These are phyloP conservation scores for Notolepis coatsorum DNA, from an alignment of 2,797 vertebrate genomes.

Conservation along the genomic window DNA sequence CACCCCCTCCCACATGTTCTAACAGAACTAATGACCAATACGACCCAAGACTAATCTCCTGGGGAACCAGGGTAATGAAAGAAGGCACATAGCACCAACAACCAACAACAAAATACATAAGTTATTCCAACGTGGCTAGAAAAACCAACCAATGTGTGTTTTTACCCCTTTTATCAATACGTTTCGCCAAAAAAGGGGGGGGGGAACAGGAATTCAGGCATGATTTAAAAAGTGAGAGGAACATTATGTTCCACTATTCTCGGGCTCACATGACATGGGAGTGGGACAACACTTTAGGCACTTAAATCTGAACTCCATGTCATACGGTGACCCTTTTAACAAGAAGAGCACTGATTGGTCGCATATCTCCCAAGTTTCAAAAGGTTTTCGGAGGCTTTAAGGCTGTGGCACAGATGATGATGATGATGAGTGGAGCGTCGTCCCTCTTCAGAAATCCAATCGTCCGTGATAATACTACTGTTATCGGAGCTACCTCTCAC, in stretches of 20 bases:
- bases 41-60: constrained; percentile 15
- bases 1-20: background rate
- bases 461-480: constrained; percentile 12
- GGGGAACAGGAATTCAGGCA: background rate
- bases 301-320: background rate
- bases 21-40: constrained; percentile 26
- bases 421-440: background rate
- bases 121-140: constrained; percentile 33
- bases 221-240: constrained; percentile 10
- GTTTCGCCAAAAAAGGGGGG: background rate
- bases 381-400: constrained; percentile 11
- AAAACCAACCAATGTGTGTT: background rate
- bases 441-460: background rate
- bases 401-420: constrained; percentile 28
- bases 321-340: constrained; percentile 1
- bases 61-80: constrained; percentile 48
- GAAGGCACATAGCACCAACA: constrained; percentile 84
- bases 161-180: background rate
- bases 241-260: constrained; percentile 20
- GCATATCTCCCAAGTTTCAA: constrained; percentile 25
- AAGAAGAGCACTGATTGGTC: constrained; percentile 22
- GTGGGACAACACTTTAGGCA: constrained; percentile 22
- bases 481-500: constrained; percentile 22
- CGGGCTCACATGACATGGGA: constrained; percentile 7
- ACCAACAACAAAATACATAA: constrained; percentile 40